Conservation (phyloP, 2,888 invertebrate species). For the Drosophila eohydei region DNA sequence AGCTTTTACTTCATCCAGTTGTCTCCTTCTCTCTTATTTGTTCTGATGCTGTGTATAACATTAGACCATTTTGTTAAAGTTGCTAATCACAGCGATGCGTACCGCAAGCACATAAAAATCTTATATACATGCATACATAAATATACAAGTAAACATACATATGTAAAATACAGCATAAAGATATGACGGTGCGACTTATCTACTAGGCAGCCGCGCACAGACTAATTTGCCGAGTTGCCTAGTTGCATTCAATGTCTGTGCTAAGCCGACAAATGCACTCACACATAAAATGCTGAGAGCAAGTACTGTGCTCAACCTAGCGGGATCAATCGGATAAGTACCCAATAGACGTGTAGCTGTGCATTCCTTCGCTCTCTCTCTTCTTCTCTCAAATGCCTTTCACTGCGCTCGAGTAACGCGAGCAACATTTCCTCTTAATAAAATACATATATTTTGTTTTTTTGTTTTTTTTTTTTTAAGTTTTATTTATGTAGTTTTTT, state of each 20-base stretch:
- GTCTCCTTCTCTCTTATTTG: background rate
- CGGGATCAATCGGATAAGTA: background rate
- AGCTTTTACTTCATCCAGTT: background rate
- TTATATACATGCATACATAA: background rate
- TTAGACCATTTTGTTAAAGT: background rate
- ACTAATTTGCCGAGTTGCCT: background rate
- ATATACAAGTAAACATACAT: background rate
- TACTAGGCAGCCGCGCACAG: background rate
- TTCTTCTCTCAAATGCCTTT: background rate
- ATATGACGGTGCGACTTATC: background rate
- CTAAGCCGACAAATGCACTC: background rate
- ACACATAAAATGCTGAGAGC: background rate
- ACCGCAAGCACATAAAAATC: background rate
- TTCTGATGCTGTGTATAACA: too few species aligned
- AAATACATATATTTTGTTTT: background rate
- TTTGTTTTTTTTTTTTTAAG: constrained; percentile 61
- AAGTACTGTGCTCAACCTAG: background rate
- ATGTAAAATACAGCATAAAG: background rate
- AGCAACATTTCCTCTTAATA: background rate
- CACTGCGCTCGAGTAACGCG: background rate
- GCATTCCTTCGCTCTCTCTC: background rate
- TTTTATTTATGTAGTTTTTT: constrained; percentile 82
- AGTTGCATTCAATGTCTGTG: background rate
- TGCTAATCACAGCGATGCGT: background rate
- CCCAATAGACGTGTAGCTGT: background rate